Conservation (phyloP, 2,888 invertebrate species). For the Pammene fasciana region DNA sequence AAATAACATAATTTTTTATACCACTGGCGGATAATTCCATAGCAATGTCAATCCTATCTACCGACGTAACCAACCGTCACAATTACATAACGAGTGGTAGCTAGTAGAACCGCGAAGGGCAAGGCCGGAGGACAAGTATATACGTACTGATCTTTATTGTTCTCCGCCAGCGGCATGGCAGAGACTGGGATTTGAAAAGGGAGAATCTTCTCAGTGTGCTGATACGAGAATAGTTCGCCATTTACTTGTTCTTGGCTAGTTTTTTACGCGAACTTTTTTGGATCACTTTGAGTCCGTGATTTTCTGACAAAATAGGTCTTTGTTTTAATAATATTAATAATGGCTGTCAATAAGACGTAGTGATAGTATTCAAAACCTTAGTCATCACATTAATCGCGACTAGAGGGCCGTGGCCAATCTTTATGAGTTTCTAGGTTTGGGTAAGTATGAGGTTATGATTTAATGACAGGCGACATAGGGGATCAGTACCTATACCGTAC, state of each 20-base stretch:
- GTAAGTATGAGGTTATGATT: no score
- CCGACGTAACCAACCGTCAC: conserved; percentile 31
- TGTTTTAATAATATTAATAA: not conserved
- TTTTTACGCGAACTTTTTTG: not conserved
- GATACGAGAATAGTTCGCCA: not conserved
- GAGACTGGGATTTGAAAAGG: conserved; percentile 7
- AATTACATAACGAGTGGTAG: conserved; percentile 24
- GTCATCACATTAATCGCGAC: not conserved
- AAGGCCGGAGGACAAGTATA: conserved; percentile 23
- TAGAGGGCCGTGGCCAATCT: not conserved
- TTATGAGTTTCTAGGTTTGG: no score
- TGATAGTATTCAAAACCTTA: not conserved
- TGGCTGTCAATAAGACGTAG: not conserved
- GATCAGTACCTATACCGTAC: no score
- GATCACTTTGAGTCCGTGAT: not conserved
- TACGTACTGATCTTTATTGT: conserved; percentile 32
- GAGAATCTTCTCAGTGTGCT: conserved; percentile 1
- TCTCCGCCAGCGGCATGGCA: conserved; percentile 7
- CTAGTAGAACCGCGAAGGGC: conserved; percentile 28
- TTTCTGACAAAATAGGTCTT: not conserved
- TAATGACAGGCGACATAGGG: no score
- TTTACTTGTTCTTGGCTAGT: not conserved
- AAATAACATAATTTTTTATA: not conserved
- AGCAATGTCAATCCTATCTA: conserved; percentile 24
- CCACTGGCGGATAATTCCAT: not conserved